Evolutionary conservation across 2,113 vertebrate genomes (phyloP).

Genomic region (Lasiurus cinereus): DNA sequence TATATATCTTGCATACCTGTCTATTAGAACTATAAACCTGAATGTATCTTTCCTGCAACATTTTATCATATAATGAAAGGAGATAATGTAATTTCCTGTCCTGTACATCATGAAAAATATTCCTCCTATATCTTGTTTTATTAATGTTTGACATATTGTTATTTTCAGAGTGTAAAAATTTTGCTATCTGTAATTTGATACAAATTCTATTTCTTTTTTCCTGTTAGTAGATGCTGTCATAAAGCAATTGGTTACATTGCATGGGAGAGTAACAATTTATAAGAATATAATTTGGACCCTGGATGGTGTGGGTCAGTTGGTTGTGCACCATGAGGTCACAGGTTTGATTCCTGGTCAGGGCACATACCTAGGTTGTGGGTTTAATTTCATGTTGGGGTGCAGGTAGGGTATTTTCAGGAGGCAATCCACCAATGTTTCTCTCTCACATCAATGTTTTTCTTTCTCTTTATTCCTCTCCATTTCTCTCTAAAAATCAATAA

Average conservation of each 20-base stretch:
- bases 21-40: neutral
- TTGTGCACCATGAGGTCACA: too few species aligned
- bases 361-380: too few species aligned
- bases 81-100: conserved; percentile 33
- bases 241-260: conserved; percentile 28
- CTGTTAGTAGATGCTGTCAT: conserved; percentile 16
- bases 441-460: too few species aligned
- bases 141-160: conserved; percentile 60
- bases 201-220: neutral
- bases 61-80: conserved; percentile 31
- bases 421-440: too few species aligned
- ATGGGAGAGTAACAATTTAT: neutral
- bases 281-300: neutral
- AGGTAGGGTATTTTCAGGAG: too few species aligned
- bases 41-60: neutral
- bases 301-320: too few species aligned
- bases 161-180: conserved; percentile 38
- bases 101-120: conserved; percentile 59
- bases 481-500: too few species aligned
- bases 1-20: neutral
- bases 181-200: conserved; percentile 44
- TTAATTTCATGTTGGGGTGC: too few species aligned
- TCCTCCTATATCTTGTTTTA: conserved; percentile 21
- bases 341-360: too few species aligned
- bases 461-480: too few species aligned